Evolutionary conservation across 2,888 invertebrate genomes (phyloP).

Genomic region (Cyrtodaria siliqua): DNA sequence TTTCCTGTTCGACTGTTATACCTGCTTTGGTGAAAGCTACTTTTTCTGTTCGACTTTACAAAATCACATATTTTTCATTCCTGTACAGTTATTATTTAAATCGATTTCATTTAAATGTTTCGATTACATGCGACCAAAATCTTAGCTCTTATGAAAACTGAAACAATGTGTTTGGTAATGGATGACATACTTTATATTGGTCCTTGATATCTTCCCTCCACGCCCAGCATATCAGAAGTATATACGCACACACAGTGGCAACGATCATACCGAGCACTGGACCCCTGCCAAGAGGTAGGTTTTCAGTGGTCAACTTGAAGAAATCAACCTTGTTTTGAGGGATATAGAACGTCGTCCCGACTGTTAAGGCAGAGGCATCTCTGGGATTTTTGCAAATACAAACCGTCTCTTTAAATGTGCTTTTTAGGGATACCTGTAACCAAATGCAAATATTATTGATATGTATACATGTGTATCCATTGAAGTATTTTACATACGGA

Average conservation of each 20-base stretch:
- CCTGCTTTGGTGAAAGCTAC: too few relatives aligned
- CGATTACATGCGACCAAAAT: too few relatives aligned
- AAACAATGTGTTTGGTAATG: too few relatives aligned
- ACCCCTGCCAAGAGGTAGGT: constrained; percentile 23
- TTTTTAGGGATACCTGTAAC: constrained; percentile 59
- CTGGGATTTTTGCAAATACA: constrained; percentile 59
- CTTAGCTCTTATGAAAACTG: too few relatives aligned
- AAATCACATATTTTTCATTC: too few relatives aligned
- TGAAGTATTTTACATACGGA: not conserved
- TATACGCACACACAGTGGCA: constrained; percentile 22
- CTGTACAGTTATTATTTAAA: too few relatives aligned
- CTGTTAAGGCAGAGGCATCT: constrained; percentile 31
- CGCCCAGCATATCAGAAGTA: constrained; percentile 50
- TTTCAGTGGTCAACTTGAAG: constrained; percentile 54
- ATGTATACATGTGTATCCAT: not conserved
- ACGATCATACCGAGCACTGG: constrained; percentile 46
- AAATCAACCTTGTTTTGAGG: constrained; percentile 86
- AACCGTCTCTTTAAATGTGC: constrained; percentile 56
- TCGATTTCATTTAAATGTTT: too few relatives aligned
- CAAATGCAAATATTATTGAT: not conserved
- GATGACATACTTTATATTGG: constrained; percentile 57
- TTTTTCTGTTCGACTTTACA: too few relatives aligned
- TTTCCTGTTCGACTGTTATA: too few relatives aligned
- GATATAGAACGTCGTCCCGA: constrained; percentile 79
- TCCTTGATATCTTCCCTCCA: constrained; percentile 62